These are phyloP conservation scores for Babyrousa celebensis DNA, from an alignment of 2,797 vertebrate species.

Conservation along the genomic window DNA sequence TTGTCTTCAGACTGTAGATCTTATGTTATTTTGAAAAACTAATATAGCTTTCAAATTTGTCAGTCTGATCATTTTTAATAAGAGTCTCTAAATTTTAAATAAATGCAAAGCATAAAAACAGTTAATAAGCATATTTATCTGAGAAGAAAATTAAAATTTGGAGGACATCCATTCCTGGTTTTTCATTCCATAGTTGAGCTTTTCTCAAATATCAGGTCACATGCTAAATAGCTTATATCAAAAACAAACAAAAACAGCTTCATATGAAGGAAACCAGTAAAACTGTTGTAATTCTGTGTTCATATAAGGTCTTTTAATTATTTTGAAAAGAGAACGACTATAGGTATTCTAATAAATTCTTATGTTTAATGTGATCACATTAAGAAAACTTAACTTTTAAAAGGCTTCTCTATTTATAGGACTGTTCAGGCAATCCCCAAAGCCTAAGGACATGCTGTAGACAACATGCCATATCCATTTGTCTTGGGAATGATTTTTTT, in stretches of 20 bases:
- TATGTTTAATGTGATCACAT: not conserved
- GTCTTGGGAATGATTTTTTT: constrained; percentile 57
- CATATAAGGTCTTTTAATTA: not conserved
- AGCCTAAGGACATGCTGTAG: not conserved
- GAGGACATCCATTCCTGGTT: not conserved
- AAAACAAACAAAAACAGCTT: not conserved
- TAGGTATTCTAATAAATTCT: constrained; percentile 37
- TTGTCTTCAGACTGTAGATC: not conserved
- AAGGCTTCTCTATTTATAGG: not conserved
- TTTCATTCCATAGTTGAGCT: constrained; percentile 35
- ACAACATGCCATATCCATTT: not conserved
- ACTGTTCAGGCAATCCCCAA: not conserved
- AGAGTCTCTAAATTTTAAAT: constrained; percentile 50
- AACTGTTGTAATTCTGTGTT: constrained; percentile 12
- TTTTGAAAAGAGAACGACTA: constrained; percentile 66
- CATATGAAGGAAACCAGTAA: constrained; percentile 60
- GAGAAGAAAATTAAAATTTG: constrained; percentile 32
- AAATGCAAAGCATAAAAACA: constrained; percentile 49
- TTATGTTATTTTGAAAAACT: constrained; percentile 47
- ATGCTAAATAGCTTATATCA: not conserved
- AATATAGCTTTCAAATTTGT: constrained; percentile 12
- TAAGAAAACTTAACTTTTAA: constrained; percentile 62
- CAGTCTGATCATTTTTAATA: constrained; percentile 67
- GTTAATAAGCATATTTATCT: not conserved
- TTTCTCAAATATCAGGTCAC: not conserved